Evolutionary conservation across 2,797 vertebrate species (phyloP).

Genomic region (Kryptolebias ocellatus): DNA sequence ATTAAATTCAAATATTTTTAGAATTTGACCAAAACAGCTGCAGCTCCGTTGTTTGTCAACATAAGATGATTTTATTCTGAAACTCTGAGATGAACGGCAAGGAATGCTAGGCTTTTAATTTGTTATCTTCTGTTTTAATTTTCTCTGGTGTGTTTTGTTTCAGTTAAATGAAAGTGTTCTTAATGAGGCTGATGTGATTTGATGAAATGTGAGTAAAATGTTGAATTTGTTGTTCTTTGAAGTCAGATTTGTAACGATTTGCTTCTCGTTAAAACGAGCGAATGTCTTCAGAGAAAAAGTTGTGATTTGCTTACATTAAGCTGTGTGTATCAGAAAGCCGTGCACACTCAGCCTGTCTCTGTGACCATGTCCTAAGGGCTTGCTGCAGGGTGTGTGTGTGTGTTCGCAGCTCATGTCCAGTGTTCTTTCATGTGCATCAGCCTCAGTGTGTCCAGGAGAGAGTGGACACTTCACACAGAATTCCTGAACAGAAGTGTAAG

Average conservation of each 20-base stretch:
- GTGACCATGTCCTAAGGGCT: slow-evolving; percentile 44
- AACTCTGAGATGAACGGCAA: no score
- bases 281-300: neutral
- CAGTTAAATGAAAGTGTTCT: neutral
- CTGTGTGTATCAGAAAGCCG: slow-evolving; percentile 1
- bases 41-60: no score
- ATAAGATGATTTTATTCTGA: no score
- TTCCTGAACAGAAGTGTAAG: slow-evolving; percentile 67
- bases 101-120: no score
- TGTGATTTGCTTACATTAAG: slow-evolving; percentile 3
- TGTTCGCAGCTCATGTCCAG: slow-evolving; percentile 46
- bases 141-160: no score
- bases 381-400: slow-evolving; percentile 24
- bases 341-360: slow-evolving; percentile 31
- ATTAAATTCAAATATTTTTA: no score
- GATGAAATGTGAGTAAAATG: slow-evolving; percentile 1
- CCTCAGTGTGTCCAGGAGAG: slow-evolving; percentile 18
- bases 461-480: slow-evolving; percentile 72
- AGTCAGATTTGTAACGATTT: slow-evolving; percentile 2
- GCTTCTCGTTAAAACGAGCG: neutral
- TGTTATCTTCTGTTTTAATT: no score
- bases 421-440: slow-evolving; percentile 41
- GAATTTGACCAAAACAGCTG: no score
- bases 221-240: neutral
- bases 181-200: no score